These are phyloP conservation scores for Neodiprion pinetum DNA, from an alignment of 1,140 invertebrate genomes.

Conservation along the genomic window DNA sequence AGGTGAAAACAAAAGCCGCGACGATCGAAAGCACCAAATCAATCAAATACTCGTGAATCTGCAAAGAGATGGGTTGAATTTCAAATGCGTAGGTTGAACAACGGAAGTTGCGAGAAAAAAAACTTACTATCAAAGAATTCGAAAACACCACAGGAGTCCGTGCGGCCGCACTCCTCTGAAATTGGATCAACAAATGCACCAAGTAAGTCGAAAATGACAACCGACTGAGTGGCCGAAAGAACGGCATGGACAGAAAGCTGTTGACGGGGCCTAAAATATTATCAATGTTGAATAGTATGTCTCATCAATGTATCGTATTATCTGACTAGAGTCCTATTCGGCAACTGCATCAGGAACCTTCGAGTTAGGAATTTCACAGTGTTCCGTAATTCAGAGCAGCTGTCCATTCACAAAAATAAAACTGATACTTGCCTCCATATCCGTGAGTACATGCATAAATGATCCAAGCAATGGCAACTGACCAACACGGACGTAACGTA, in stretches of 20 bases:
- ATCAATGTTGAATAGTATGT: too few species aligned
- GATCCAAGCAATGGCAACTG: conserved; percentile 38
- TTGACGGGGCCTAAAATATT: conserved; percentile 59
- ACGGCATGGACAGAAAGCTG: conserved; percentile 62
- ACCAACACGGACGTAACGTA: conserved; percentile 51
- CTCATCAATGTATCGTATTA: neutral
- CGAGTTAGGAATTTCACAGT: too few species aligned
- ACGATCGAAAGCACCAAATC: conserved; percentile 26
- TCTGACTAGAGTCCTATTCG: too few species aligned
- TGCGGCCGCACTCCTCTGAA: neutral
- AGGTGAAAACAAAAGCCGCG: conserved; percentile 26
- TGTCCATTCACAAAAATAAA: too few species aligned
- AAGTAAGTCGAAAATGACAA: conserved; percentile 68
- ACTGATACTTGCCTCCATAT: conserved; percentile 22
- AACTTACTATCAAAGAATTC: conserved; percentile 21
- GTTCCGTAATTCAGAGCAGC: too few species aligned
- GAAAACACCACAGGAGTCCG: conserved; percentile 24
- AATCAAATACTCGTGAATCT: conserved; percentile 25
- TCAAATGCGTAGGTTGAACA: too few species aligned
- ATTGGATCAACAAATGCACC: conserved; percentile 51
- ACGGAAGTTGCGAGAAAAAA: neutral
- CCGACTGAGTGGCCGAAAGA: conserved; percentile 63
- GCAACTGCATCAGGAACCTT: too few species aligned
- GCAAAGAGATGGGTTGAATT: conserved; percentile 1
- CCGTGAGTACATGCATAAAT: conserved; percentile 48